Evolutionary conservation across 2,113 vertebrate genomes (phyloP).

Genomic region (Melanerpes formicivorus): DNA sequence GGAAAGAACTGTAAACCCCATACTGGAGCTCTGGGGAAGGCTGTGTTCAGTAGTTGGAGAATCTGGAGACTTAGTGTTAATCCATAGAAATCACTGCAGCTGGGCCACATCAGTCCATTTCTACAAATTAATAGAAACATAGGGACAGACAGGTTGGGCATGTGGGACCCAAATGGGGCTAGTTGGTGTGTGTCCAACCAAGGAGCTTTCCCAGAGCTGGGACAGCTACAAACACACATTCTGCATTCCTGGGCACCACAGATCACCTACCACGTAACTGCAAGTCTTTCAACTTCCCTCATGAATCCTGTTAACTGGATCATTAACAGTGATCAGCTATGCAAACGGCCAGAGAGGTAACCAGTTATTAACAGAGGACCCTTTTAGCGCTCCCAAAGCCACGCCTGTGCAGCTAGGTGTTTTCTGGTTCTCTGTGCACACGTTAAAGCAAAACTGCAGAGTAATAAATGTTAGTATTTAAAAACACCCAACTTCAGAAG

Average conservation of each 20-base stretch:
- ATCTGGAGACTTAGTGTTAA: neutral
- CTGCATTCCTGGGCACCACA: accelerated
- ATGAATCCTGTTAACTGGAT: neutral
- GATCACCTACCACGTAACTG: accelerated
- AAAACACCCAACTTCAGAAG: constrained; percentile 52
- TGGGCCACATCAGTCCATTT: neutral
- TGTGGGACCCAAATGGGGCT: neutral
- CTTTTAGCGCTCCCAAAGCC: constrained; percentile 31
- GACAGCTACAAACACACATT: accelerated
- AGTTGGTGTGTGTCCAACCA: neutral
- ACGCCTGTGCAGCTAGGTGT: neutral
- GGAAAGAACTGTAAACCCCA: neutral
- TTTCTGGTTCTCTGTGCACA: constrained; percentile 45
- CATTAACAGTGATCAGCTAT: constrained; percentile 37
- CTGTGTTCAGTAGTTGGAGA: neutral
- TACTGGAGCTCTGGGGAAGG: neutral
- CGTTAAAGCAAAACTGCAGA: constrained; percentile 45
- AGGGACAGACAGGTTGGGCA: neutral
- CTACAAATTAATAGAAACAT: neutral
- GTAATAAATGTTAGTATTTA: constrained; percentile 66
- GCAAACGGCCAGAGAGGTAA: neutral
- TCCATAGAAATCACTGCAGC: neutral
- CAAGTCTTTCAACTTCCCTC: neutral
- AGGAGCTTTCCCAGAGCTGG: neutral
- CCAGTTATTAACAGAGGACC: constrained; percentile 20